Percentiles rank a stretch among this genome's conserved stretches.
Conservation (phyloP, 2,113 vertebrate species). For the Podarcis cretensis region DNA sequence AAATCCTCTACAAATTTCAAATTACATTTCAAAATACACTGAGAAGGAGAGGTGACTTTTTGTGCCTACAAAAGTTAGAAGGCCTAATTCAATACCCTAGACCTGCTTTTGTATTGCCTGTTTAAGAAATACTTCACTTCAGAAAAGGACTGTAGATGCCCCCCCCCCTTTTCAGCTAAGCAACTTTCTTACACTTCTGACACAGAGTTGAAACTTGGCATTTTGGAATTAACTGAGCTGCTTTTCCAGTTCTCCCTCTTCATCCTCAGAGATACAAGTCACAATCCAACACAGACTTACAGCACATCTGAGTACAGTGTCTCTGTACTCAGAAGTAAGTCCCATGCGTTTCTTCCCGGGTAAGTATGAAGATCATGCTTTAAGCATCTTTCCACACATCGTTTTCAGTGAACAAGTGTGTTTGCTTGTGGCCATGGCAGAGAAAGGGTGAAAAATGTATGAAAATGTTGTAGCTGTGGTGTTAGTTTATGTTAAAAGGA, state of each 20-base stretch:
- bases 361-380: background rate
- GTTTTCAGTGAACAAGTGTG: background rate
- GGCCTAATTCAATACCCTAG: background rate
- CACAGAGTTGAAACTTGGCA: background rate
- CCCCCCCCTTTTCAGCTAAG: constrained; percentile 17
- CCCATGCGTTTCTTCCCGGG: background rate
- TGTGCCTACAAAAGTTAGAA: too few species aligned
- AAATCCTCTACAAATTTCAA: background rate
- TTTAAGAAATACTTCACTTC: constrained; percentile 9
- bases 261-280: background rate
- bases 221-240: constrained; percentile 37
- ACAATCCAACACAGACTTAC: background rate
- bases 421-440: background rate
- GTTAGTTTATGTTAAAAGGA: background rate
- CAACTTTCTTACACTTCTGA: constrained; percentile 18
- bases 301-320: background rate
- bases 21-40: background rate
- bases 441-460: background rate
- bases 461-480: background rate
- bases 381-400: constrained; percentile 9
- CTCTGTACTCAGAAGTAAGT: background rate
- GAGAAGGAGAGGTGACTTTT: constrained; percentile 30
- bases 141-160: constrained; percentile 26
- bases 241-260: background rate
- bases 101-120: constrained; percentile 21